These are phyloP conservation scores for Crotalus viridis DNA, from an alignment of 2,113 vertebrate genomes.

Conservation along the genomic window DNA sequence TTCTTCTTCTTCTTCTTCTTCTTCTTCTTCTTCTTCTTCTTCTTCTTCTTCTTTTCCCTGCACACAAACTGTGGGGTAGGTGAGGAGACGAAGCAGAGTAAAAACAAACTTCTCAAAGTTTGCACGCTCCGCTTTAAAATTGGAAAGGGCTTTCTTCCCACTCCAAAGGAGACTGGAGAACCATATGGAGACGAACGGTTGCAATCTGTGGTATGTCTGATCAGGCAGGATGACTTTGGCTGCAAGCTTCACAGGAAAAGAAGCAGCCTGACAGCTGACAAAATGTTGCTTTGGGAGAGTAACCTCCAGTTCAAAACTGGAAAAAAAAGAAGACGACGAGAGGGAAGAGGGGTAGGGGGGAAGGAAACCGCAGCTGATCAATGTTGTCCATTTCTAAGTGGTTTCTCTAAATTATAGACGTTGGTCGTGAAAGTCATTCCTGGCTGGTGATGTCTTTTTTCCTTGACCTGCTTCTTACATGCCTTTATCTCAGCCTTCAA, in stretches of 20 bases:
- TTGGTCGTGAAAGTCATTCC: neutral
- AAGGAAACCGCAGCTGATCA: neutral
- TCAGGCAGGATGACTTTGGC: neutral
- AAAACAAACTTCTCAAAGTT: neutral
- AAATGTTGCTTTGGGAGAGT: neutral
- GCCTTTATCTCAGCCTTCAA: neutral
- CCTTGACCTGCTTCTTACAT: neutral
- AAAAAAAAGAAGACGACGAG: neutral
- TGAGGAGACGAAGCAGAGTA: neutral
- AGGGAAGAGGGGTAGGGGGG: too few species aligned
- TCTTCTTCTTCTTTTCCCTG: neutral
- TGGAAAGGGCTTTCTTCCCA: neutral
- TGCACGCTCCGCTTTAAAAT: neutral
- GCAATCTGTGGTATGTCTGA: conserved; percentile 15
- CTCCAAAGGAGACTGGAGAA: conserved; percentile 9
- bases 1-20: fast-evolving
- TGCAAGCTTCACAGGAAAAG: neutral
- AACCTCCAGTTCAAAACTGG: neutral
- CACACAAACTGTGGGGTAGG: neutral
- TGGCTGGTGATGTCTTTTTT: neutral
- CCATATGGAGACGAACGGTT: neutral
- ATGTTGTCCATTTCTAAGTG: neutral
- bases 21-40: fast-evolving
- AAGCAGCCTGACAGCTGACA: conserved; percentile 4
- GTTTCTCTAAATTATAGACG: neutral